phyloP scores from a whole-genome alignment of 2,113 vertebrate genomes.

The Rhea pennata region DNA sequence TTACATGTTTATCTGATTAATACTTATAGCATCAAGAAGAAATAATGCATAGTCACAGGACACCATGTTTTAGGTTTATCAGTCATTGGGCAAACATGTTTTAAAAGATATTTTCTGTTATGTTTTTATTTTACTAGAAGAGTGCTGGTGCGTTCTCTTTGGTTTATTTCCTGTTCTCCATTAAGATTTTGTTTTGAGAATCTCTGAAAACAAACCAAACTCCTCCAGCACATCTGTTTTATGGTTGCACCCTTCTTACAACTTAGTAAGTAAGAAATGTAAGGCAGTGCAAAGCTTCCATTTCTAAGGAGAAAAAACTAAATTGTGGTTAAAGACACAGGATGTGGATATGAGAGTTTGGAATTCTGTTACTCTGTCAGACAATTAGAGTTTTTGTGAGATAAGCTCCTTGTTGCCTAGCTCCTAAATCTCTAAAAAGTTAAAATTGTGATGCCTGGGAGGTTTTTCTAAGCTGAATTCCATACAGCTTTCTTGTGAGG shows the following conservation, averaged over 20 bases:
- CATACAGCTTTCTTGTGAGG: too few relatives aligned
- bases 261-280: too few relatives aligned
- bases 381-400: not conserved
- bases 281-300: not conserved
- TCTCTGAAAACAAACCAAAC: not conserved
- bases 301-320: not conserved
- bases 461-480: not conserved
- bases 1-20: not conserved
- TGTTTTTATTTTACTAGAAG: not conserved
- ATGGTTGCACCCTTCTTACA: not conserved
- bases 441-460: not conserved
- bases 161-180: not conserved
- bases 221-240: not conserved
- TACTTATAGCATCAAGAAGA: not conserved
- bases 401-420: not conserved
- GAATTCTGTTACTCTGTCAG: not conserved
- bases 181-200: not conserved
- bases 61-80: not conserved
- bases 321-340: not conserved
- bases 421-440: not conserved
- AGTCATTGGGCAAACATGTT: not conserved
- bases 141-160: not conserved
- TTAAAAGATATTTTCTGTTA: not conserved
- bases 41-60: not conserved
- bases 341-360: not conserved